Base-by-base conservation (phyloP, 2,113 vertebrate genomes). In the Dissostichus mawsoni region DNA sequence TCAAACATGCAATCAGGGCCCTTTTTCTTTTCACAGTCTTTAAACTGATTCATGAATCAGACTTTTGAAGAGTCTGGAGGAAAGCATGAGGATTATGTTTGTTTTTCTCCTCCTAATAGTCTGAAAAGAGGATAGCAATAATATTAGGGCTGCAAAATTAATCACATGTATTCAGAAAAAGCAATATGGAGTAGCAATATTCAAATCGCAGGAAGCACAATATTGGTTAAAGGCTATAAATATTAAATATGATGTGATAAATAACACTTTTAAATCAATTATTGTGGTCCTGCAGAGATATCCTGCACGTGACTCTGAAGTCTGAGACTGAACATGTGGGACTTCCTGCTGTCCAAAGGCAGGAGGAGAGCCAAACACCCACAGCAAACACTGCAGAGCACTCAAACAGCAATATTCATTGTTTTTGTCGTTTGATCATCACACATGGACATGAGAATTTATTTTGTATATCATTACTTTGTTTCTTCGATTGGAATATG, bases 281-380 rank as follows among this genome's bases (percentile, higher is more conserved):
- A 29, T 29, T 29, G 29, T 29, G 29, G 29, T 29, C 29, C 29
- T 29, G 29, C 29, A 29, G 29, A 29, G 29, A 29, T 29, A 4
- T 29, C 29, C 29, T 3, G 29, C 87, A 86, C 23, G 67, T 89
- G 87, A 84, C 45, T 1, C 11, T 47, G 29, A 76, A 75, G 69
- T 65, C 53, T 0, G 8, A 57, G 72, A 64, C 62, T 55, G 41
- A 82, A 80, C 77, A 84, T 86, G 86, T 86, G 82, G 45, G 68
- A 82, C 67, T 69, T 80, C 53, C 61, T 87, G 73, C 68, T 45
- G 74, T 76, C 75, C 66, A 63, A 61, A 59, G 53, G 20, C 62
- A 66, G 59, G 71, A 63, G 67, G 69, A 61, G 48, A 14, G 29
- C 41, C 13, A 69, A 52, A 65, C 63, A 18, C 50, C 45, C 36